Percentiles rank a stretch among this genome's conserved stretches.
These are phyloP conservation scores for Sebastes kiyomatsui DNA, from an alignment of 2,797 vertebrate species.

Conservation along the genomic window DNA sequence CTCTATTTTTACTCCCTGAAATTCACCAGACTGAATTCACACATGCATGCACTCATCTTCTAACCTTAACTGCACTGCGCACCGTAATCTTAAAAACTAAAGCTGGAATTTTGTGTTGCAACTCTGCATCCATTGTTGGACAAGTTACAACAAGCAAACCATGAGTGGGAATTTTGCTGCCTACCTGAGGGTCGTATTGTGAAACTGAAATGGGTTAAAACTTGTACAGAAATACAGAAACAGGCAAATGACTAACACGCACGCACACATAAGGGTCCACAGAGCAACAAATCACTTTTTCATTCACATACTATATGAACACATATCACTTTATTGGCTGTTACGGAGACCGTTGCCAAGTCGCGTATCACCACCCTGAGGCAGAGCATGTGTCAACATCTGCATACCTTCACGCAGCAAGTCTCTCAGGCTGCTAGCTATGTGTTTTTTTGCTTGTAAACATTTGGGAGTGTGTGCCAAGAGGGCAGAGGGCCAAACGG, in stretches of 20 bases:
- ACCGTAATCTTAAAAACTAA: conserved; percentile 8
- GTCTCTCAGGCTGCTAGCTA: conserved; percentile 47
- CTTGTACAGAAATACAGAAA: background rate
- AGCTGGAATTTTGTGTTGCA: conserved; percentile 37
- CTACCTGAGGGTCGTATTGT: conserved; percentile 8
- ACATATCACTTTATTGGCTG: conserved; percentile 54
- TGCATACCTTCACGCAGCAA: conserved; percentile 62
- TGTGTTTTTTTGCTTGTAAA: conserved; percentile 67
- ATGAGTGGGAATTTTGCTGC: background rate
- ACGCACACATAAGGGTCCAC: background rate
- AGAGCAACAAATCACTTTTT: conserved; percentile 4
- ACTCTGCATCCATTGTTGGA: conserved; percentile 28
- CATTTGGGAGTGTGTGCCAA: conserved; percentile 59
- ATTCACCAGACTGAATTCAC: conserved; percentile 26
- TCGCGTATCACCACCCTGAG: conserved; percentile 46
- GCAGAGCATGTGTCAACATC: conserved; percentile 68
- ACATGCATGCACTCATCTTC: conserved; percentile 16
- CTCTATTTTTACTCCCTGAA: conserved; percentile 67
- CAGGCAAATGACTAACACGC: background rate
- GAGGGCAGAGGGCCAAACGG: conserved; percentile 56
- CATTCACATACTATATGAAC: conserved; percentile 15
- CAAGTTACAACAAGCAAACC: conserved; percentile 44
- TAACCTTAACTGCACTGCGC: conserved; percentile 35
- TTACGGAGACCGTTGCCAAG: conserved; percentile 43
- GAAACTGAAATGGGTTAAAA: conserved; percentile 36